Evolutionary conservation across 2,888 invertebrate genomes (phyloP).

Genomic region (Amphipoea oculea): DNA sequence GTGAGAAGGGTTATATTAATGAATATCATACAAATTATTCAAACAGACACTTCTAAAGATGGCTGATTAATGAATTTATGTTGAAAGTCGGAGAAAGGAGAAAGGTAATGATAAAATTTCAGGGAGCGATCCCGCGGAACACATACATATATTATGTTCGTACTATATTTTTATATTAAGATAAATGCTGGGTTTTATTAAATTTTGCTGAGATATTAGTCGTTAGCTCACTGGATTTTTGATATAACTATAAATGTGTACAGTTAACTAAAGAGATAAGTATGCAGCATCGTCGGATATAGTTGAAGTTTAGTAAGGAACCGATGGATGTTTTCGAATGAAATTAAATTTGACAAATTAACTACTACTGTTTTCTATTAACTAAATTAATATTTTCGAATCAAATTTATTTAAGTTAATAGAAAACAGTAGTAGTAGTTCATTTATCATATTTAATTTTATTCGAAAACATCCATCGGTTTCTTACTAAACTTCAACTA

Average conservation of each 20-base stretch:
- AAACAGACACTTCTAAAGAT: constrained; percentile 49
- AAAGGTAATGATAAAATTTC: constrained; percentile 2
- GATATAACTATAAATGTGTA: not conserved
- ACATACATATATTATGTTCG: not conserved
- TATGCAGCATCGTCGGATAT: too few relatives aligned
- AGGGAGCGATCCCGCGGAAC: not conserved
- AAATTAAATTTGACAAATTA: too few relatives aligned
- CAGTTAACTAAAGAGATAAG: not conserved
- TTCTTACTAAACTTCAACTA: too few relatives aligned
- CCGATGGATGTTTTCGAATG: too few relatives aligned
- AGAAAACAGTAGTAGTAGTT: too few relatives aligned
- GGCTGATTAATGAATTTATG: constrained; percentile 57
- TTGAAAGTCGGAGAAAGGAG: constrained; percentile 26
- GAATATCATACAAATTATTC: constrained; percentile 62
- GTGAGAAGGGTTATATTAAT: constrained; percentile 68
- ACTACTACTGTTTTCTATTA: too few relatives aligned
- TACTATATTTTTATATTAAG: not conserved
- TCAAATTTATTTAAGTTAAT: too few relatives aligned
- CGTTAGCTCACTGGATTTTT: not conserved
- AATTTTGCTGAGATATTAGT: not conserved
- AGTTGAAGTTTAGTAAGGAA: too few relatives aligned
- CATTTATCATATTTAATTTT: too few relatives aligned
- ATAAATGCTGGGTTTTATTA: not conserved
- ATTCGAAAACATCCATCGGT: too few relatives aligned
- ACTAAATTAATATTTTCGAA: too few relatives aligned